phyloP scores from a whole-genome alignment of 2,113 vertebrate genomes.

The Bufo bufo region DNA sequence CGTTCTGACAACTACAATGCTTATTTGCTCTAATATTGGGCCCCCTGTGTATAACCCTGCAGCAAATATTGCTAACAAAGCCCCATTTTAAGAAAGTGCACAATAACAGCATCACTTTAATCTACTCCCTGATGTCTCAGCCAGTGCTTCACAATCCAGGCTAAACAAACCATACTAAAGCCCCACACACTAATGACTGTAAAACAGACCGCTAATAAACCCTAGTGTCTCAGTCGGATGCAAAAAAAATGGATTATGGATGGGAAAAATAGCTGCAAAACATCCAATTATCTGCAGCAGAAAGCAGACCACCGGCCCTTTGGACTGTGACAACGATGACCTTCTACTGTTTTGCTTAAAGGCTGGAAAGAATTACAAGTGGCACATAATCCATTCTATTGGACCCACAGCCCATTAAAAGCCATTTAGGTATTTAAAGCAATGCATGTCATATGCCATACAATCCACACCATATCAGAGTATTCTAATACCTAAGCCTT shows the following conservation, averaged over 20 bases:
- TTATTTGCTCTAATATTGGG: constrained; percentile 33
- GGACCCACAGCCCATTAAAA: constrained; percentile 51
- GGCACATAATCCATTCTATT: constrained; percentile 60
- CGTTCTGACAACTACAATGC: constrained; percentile 27
- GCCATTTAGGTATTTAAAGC: constrained; percentile 55
- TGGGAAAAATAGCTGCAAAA: constrained; percentile 49
- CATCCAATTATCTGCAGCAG: constrained; percentile 59
- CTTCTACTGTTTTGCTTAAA: constrained; percentile 61
- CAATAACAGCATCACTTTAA: background rate
- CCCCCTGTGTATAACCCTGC: background rate
- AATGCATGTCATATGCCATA: background rate
- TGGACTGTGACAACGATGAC: constrained; percentile 54
- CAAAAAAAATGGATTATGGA: constrained; percentile 60
- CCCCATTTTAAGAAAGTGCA: background rate
- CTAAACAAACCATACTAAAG: constrained; percentile 17
- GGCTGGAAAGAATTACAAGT: constrained; percentile 64
- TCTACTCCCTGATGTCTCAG: background rate
- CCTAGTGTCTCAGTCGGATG: constrained; percentile 51
- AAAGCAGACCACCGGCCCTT: constrained; percentile 56
- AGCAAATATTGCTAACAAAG: constrained; percentile 28
- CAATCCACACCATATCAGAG: background rate
- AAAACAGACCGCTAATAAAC: constrained; percentile 62
- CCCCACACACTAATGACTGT: constrained; percentile 42
- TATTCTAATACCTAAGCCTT: background rate
- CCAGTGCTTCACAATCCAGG: background rate